These are phyloP conservation scores for Zoanthus sansibaricus DNA, from an alignment of 92 coral and sea anemone species.

Conservation along the genomic window DNA sequence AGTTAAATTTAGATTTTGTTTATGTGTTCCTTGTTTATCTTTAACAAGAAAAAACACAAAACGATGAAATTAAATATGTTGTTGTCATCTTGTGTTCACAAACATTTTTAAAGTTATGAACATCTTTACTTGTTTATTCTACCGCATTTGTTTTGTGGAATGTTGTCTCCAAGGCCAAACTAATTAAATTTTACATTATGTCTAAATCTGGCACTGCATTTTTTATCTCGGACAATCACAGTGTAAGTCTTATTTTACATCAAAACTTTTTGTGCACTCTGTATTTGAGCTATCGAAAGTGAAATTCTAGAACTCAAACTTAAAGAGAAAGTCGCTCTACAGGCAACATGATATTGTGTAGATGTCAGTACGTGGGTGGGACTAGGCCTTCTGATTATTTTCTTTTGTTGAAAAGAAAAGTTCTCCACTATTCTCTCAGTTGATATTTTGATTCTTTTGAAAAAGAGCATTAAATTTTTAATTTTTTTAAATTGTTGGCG, in stretches of 20 bases:
- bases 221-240: not conserved
- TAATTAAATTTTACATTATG: not conserved
- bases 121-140: slow-evolving; percentile 33
- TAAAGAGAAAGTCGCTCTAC: not conserved
- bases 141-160: slow-evolving; percentile 34
- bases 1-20: not conserved
- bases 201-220: not conserved
- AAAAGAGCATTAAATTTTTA: not conserved
- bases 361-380: not conserved
- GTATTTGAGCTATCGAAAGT: not conserved
- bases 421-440: not conserved
- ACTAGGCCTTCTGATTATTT: not conserved
- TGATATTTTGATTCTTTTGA: not conserved
- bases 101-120: not conserved
- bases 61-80: not conserved
- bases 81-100: not conserved
- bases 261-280: not conserved
- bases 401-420: not conserved
- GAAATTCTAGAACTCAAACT: slow-evolving; percentile 33
- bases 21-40: not conserved
- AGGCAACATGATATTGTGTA: slow-evolving; percentile 10
- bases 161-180: slow-evolving; percentile 25
- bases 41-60: not conserved
- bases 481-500: too few relatives aligned
- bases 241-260: not conserved